These are phyloP conservation scores for Ploceus nigricollis DNA, from an alignment of 2,113 vertebrate genomes.

Conservation along the genomic window DNA sequence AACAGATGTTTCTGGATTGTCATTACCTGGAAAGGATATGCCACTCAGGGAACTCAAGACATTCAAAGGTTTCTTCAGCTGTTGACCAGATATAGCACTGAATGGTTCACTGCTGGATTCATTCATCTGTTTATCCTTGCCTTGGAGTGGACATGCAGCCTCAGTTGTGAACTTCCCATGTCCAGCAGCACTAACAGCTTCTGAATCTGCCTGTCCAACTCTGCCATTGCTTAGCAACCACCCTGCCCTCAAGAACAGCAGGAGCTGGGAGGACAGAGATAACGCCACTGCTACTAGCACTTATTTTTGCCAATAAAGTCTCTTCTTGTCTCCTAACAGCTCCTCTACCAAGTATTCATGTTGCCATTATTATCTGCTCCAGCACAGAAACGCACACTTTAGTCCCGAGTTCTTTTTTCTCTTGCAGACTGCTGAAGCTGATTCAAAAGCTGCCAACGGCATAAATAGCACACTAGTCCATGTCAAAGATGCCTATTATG, in stretches of 20 bases:
- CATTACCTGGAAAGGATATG: neutral
- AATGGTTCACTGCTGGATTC: neutral
- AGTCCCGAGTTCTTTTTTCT: neutral
- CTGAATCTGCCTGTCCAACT: neutral
- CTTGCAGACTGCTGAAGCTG: neutral
- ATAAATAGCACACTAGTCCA: neutral
- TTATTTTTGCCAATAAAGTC: neutral
- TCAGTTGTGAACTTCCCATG: neutral
- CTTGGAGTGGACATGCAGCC: neutral
- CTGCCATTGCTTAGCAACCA: neutral
- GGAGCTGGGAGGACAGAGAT: neutral
- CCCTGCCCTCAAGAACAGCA: neutral
- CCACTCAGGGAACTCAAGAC: neutral
- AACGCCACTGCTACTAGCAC: neutral
- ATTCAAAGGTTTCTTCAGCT: neutral
- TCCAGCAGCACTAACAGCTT: neutral
- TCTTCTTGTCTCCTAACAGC: neutral
- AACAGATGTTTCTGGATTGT: neutral
- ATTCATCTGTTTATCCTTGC: neutral
- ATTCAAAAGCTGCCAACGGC: neutral
- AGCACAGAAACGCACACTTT: accelerated
- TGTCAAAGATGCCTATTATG: neutral
- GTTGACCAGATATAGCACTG: neutral
- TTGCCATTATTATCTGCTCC: neutral
- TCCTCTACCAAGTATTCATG: neutral